phyloP scores from a whole-genome alignment of 2,113 vertebrate species.

The Columba janthina region DNA sequence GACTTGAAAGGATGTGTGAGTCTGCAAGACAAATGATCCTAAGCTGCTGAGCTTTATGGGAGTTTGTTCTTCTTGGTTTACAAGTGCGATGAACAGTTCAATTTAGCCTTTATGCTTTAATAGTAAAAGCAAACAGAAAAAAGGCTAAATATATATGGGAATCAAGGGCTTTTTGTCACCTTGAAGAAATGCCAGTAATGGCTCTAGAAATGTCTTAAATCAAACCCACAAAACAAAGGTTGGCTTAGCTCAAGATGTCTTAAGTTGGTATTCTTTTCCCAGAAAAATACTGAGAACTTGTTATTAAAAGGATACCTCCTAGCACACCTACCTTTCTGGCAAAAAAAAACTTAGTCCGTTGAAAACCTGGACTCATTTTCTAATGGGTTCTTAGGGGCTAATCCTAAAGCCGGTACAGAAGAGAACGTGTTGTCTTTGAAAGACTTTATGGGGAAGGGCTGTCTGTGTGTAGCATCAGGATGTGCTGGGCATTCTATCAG shows the following conservation, averaged over 20 bases:
- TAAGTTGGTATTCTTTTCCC: neutral
- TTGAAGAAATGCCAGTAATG: neutral
- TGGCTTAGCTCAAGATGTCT: neutral
- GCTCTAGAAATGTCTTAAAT: conserved; percentile 11
- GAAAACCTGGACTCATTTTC: neutral
- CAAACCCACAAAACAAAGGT: neutral
- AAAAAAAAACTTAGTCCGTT: neutral
- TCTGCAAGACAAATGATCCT: neutral
- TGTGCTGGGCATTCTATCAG: rapidly evolving
- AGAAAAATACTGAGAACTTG: neutral
- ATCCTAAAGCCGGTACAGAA: neutral
- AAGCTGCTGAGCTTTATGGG: neutral
- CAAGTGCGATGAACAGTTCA: neutral
- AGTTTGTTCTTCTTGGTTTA: neutral
- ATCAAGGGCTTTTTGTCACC: neutral
- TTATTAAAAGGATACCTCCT: neutral
- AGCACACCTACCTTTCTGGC: neutral
- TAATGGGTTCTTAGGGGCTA: neutral
- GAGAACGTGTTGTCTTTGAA: neutral
- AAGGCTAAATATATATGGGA: neutral
- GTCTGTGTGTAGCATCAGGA: neutral
- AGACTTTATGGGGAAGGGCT: neutral
- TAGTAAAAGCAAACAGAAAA: conserved; percentile 30
- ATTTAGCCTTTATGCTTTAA: neutral
- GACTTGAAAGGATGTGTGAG: neutral